Conservation (phyloP, 2,888 invertebrate species). For the Drosophila crucigera region DNA sequence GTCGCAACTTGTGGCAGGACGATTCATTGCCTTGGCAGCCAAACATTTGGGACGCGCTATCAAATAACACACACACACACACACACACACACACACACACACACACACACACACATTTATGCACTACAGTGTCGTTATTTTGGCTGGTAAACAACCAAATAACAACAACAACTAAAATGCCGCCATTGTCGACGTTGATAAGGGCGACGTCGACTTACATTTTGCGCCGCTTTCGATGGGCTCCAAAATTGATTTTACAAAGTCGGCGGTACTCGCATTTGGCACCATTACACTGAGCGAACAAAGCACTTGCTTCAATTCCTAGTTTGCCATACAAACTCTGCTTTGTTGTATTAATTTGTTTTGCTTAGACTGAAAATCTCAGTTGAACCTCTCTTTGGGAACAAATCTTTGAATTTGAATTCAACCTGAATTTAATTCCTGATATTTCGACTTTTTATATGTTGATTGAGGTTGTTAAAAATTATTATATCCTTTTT, state of each 20-base stretch:
- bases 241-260: slow-evolving; percentile 81
- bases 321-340: neutral
- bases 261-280: slow-evolving; percentile 86
- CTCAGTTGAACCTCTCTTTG: neutral
- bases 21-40: slow-evolving; percentile 77
- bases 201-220: slow-evolving; percentile 74
- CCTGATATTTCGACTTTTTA: neutral
- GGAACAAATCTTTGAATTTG: neutral
- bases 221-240: slow-evolving; percentile 45
- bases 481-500: neutral
- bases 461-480: neutral
- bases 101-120: slow-evolving; percentile 8
- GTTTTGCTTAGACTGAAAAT: neutral
- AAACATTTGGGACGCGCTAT: slow-evolving; percentile 80
- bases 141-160: slow-evolving; percentile 80
- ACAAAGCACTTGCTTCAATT: neutral
- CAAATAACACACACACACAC: slow-evolving; percentile 69
- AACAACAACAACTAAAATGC: slow-evolving; percentile 74
- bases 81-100: slow-evolving; percentile 9
- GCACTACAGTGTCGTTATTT: slow-evolving; percentile 73
- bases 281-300: slow-evolving; percentile 10
- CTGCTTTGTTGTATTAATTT: neutral
- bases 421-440: neutral
- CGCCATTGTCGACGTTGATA: slow-evolving; percentile 76
- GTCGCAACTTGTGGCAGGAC: slow-evolving; percentile 78